Base-by-base conservation (phyloP, 2,888 invertebrate genomes). In the Graphium colonna region DNA sequence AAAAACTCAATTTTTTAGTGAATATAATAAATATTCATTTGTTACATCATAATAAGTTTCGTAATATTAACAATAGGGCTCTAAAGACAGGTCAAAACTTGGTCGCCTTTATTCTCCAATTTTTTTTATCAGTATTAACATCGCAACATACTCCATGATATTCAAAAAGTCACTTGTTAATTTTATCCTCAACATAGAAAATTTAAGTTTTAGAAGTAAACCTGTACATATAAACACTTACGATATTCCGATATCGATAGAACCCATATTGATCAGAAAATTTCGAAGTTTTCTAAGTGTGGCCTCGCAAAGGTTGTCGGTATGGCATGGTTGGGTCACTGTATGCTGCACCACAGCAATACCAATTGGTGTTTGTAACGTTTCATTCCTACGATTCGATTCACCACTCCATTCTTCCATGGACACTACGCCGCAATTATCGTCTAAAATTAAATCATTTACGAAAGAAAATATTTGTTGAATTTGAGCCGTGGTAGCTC, bases 171-270 rank as follows among this genome's bases (percentile, higher is more conserved):
- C 28, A 28, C 28, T 28, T 28, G 8, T 33, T 9, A 33, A 10
- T 33, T n/a, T 33, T n/a, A 33, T 7, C 8, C 4, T 33, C 8
- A 33, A 33, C 9, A 33, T 33, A 33, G 8, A 33, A 10, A 10
- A 33, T 33, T 3, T 9, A 5, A 33, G n/a, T 33, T 9, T 33
- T 33, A 10, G 3, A 33, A 5, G 9, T 10, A 5, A 10, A 9
- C 8, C n/a, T 33, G 2, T 33, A 33, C 1, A 33, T 5, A 33
- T 1, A 9, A 33, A 33, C 33, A 68, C 91, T 89, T 75, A 93
- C 92, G 92, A 92, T 64, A 87, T 91, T 21, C 90, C 92, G 51
- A 93, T 91, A 63, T 93, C 93, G 40, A 75, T 71, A 67, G 88
- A 92, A 10, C 82, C 75, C 1, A 64, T 63, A 44, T 90, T 75